phyloP scores from a whole-genome alignment of 2,113 vertebrate genomes.

The Myotis lucifugus region DNA sequence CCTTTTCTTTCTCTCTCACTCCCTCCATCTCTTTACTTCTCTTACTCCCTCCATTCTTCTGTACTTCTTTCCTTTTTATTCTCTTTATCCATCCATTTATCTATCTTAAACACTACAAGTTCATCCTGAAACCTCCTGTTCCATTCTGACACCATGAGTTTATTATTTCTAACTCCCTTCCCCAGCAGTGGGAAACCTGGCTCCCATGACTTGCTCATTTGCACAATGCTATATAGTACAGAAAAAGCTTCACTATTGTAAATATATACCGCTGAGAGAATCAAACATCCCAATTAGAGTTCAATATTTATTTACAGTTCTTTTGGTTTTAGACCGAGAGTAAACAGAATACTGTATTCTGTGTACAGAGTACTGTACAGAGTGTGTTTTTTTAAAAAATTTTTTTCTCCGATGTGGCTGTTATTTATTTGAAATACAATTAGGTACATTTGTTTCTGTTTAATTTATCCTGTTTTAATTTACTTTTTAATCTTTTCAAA shows the following conservation, averaged over 20 bases:
- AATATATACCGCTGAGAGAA: not conserved
- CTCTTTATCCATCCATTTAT: not conserved
- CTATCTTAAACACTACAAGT: not conserved
- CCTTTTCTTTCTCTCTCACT: too few relatives aligned
- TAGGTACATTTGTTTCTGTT: constrained; percentile 42
- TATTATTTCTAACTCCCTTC: not conserved
- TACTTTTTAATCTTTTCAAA: not conserved
- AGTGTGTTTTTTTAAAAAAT: not conserved
- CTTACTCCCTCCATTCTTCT: too few relatives aligned
- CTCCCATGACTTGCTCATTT: not conserved
- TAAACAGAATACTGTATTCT: not conserved
- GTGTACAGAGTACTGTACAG: too few relatives aligned
- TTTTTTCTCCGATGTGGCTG: not conserved
- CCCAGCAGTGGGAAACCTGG: not conserved
- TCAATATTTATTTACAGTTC: not conserved
- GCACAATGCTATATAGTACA: not conserved
- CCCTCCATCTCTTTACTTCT: too few relatives aligned
- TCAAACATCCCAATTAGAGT: not conserved
- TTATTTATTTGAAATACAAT: constrained; percentile 33
- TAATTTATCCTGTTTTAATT: constrained; percentile 1
- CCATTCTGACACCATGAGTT: not conserved
- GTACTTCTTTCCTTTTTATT: not conserved
- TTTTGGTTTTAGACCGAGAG: not conserved
- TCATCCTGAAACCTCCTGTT: not conserved
- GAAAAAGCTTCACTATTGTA: not conserved